Percentiles rank a stretch among this genome's conserved stretches.
Evolutionary conservation across 2,113 vertebrate species (phyloP).

Genomic region (Rhombomys opimus): DNA sequence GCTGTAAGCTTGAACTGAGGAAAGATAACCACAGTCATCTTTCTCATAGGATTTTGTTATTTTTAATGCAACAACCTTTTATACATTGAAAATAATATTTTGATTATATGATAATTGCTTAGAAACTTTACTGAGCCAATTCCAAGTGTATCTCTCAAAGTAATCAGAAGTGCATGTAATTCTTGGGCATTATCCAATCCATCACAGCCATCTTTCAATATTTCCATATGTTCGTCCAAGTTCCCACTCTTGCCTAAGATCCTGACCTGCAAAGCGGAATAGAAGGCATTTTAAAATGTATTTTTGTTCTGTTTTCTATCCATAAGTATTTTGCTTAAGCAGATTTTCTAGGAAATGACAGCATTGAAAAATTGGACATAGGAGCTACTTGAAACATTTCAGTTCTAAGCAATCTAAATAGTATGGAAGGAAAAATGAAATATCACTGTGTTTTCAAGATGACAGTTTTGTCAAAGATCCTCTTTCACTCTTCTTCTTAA

Average conservation of each 20-base stretch:
- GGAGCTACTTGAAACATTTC: conserved; percentile 84
- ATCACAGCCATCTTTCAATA: conserved; percentile 76
- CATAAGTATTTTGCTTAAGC: conserved; percentile 86
- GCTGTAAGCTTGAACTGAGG: not conserved
- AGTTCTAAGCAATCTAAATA: conserved; percentile 84
- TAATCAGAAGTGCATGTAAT: conserved; percentile 53
- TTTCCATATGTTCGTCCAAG: conserved; percentile 72
- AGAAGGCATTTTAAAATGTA: conserved; percentile 78
- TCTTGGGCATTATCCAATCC: conserved; percentile 67
- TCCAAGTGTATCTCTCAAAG: conserved; percentile 73
- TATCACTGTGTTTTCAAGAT: conserved; percentile 86
- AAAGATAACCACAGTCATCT: not conserved
- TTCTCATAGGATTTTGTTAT: conserved; percentile 32
- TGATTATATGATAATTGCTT: conserved; percentile 74
- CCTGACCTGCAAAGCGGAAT: conserved; percentile 73
- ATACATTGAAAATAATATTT: conserved; percentile 77
- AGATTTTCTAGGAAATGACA: conserved; percentile 88
- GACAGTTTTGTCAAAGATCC: conserved; percentile 88
- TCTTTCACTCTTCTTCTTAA: conserved; percentile 82
- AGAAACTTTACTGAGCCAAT: conserved; percentile 58
- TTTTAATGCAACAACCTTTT: conserved; percentile 67
- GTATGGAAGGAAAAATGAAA: conserved; percentile 86
- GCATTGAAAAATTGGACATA: conserved; percentile 88
- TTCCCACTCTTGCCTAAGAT: conserved; percentile 71
- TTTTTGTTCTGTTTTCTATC: conserved; percentile 85